Evolutionary conservation across 2,113 vertebrate genomes (phyloP).

Genomic region (Salvator merianae): DNA sequence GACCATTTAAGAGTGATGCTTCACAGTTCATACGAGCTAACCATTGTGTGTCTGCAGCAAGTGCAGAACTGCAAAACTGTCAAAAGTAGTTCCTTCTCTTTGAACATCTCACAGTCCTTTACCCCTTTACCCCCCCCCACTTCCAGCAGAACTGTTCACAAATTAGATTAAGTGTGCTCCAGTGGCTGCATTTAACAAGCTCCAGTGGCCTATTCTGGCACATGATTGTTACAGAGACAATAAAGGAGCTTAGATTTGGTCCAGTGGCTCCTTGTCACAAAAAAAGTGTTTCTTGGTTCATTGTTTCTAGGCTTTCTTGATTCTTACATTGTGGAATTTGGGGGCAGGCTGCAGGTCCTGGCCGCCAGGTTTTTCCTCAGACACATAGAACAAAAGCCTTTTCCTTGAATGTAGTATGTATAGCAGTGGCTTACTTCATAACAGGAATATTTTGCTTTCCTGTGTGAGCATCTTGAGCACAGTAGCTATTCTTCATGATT

Average conservation of each 20-base stretch:
- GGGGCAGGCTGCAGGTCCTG: neutral
- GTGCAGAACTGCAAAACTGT: neutral
- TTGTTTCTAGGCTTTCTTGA: neutral
- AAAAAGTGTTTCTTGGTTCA: no score
- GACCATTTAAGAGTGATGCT: no score
- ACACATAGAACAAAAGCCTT: no score
- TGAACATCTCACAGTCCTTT: fast-evolving
- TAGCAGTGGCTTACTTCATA: neutral
- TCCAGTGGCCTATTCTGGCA: neutral
- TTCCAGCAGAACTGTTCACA: neutral
- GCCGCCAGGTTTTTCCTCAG: neutral
- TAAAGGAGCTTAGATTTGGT: neutral
- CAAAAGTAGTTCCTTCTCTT: fast-evolving
- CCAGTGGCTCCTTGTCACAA: neutral
- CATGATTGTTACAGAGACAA: neutral
- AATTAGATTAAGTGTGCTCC: constrained; percentile 7
- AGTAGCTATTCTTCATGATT: no score
- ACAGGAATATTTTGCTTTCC: neutral
- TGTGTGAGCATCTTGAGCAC: neutral
- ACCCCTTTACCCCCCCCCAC: no score
- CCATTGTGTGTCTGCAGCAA: neutral
- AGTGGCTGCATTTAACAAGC: neutral
- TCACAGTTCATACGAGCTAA: no score
- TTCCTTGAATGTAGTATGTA: neutral
- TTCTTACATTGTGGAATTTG: neutral